Conservation (phyloP, 2,888 invertebrate species). For the Selenia dentaria region DNA sequence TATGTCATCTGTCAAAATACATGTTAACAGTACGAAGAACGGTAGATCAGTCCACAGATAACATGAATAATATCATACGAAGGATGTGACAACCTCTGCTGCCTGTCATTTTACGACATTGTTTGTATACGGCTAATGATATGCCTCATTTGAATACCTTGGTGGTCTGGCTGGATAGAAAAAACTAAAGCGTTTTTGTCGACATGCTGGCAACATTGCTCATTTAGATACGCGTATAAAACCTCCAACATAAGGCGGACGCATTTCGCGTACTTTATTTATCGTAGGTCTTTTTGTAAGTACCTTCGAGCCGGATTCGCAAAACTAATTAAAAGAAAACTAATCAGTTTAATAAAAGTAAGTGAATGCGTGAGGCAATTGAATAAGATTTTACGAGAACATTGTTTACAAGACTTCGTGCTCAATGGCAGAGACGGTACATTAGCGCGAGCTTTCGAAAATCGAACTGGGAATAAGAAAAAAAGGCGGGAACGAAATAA, state of each 20-base stretch:
- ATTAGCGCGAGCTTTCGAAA: constrained; percentile 78
- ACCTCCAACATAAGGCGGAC: constrained; percentile 9
- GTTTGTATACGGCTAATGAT: constrained; percentile 76
- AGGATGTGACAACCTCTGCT: constrained; percentile 68
- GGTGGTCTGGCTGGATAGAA: constrained; percentile 71
- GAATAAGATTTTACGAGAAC: constrained; percentile 80
- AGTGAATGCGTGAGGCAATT: constrained; percentile 66
- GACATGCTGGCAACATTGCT: constrained; percentile 31
- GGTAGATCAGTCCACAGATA: constrained; percentile 36
- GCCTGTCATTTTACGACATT: constrained; percentile 80
- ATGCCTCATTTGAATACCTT: constrained; percentile 76
- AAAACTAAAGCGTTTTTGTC: constrained; percentile 55
- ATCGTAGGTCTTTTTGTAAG: constrained; percentile 2
- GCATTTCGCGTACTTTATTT: constrained; percentile 9
- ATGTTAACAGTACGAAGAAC: constrained; percentile 74
- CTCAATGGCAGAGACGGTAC: constrained; percentile 68
- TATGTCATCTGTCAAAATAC: constrained; percentile 85
- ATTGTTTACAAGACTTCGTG: constrained; percentile 80
- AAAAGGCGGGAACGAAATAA: constrained; percentile 83
- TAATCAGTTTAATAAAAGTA: constrained; percentile 63
- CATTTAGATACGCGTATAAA: constrained; percentile 24
- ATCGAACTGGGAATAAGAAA: constrained; percentile 72
- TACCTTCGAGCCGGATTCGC: constrained; percentile 29
- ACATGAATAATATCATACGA: constrained; percentile 39
- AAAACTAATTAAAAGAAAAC: constrained; percentile 45